These are phyloP conservation scores for Colletes latitarsis DNA, from an alignment of 1,140 invertebrate genomes.

Conservation along the genomic window DNA sequence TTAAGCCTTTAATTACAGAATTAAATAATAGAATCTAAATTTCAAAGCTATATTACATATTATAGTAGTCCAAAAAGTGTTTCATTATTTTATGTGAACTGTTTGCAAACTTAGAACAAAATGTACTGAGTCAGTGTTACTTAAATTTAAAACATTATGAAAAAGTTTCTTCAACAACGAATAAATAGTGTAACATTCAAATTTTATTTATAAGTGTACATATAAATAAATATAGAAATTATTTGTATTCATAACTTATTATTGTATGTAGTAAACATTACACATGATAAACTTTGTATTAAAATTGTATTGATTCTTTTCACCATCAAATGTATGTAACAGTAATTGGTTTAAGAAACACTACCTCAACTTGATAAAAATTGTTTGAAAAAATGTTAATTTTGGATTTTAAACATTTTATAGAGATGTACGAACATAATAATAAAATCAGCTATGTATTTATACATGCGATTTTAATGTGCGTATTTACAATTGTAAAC, in stretches of 20 bases:
- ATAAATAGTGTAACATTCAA: slow-evolving; percentile 4
- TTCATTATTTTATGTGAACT: slow-evolving; percentile 9
- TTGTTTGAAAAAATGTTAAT: background rate
- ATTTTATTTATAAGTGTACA: background rate
- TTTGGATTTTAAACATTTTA: background rate
- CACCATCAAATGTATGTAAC: background rate
- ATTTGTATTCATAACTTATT: slow-evolving; percentile 10
- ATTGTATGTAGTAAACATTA: slow-evolving; percentile 13
- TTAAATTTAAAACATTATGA: background rate
- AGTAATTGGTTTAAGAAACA: background rate
- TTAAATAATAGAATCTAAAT: background rate
- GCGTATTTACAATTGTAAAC: background rate
- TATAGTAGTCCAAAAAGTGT: background rate
- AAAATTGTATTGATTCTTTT: background rate
- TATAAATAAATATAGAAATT: background rate
- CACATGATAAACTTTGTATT: slow-evolving; percentile 16
- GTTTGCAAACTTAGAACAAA: background rate
- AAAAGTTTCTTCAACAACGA: slow-evolving; percentile 13
- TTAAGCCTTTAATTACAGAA: background rate
- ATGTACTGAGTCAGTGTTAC: background rate
- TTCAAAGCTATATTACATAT: background rate
- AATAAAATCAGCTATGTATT: background rate
- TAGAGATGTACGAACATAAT: background rate
- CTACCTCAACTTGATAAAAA: background rate
- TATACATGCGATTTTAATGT: background rate